Evolutionary conservation across 1,140 invertebrate genomes (phyloP), one percentile per base, ranked within the genome.

Genomic region (Euborellia annulipes): DNA sequence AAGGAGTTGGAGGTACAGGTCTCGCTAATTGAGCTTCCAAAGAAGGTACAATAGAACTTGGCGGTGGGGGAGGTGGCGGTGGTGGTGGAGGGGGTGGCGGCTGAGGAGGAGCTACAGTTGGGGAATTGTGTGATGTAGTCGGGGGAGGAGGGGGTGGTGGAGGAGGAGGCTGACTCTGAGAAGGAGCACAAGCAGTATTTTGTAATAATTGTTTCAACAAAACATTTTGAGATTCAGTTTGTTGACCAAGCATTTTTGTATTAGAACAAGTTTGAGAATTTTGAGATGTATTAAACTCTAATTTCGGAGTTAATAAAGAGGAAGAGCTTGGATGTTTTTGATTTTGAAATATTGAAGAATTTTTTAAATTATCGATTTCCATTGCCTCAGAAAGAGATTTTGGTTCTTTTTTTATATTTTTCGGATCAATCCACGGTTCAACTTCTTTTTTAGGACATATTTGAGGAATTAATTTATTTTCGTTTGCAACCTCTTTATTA

Each of bases 181-280:
- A 61, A 60, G 30, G 70, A 4, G 72, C 73, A 58, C 75, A 79
- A 4, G 72, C 82, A 8, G 82, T 85, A 53, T 88, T 91, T 60
- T 92, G 86, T 16, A 94, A 60, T 19, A 94, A 64, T 60, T 93
- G 85, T 57, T 93, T 93, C 16, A 94, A 60, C 14, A 94, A 61
- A 8, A 89, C 87, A 66, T 93, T 91, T 58, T 90, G 85, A 1
- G 82, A 82, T 50, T 88, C 82, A 4, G 23, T 27, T 27, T 27
- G 23, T 27, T 27, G 23, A 6, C 4, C 4, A 27, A 27, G 11
- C 4, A 6, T 27, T 27, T 27, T 27, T 6, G 4, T 27, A 27
- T 27, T 27, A 27, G 11, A 27, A 6, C 4, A 27, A 6, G 23
- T 27, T 27, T 27, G 23, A 27, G n/a, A n/a, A n/a, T 27, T 27